A percentile compares a stretch with the other conserved stretches of the same genome.
Evolutionary conservation across 2,797 vertebrate species (phyloP).

Genomic region (Muraenolepis orangiensis): DNA sequence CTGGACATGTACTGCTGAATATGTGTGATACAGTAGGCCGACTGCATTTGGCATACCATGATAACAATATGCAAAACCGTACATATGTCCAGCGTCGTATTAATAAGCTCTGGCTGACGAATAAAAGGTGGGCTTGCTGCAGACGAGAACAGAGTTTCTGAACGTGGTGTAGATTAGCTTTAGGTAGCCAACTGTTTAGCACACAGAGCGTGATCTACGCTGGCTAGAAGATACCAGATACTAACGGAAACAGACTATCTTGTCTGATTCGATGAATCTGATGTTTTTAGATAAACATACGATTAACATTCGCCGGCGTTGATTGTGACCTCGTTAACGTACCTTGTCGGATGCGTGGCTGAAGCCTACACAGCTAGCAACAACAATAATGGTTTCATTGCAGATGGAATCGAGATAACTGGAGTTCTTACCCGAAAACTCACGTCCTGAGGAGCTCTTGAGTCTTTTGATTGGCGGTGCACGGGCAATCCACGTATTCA

Average conservation of each 20-base stretch:
- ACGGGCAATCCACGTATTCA: neutral
- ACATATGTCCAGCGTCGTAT: neutral
- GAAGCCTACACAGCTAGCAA: neutral
- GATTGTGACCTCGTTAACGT: neutral
- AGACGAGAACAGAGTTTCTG: neutral
- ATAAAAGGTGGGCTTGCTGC: no score
- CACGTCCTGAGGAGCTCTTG: slow-evolving; percentile 20
- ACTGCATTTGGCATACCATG: no score
- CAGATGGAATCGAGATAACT: neutral
- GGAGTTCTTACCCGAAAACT: slow-evolving; percentile 45
- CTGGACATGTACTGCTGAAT: no score
- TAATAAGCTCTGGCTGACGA: neutral
- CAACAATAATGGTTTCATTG: slow-evolving; percentile 18
- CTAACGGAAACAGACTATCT: neutral
- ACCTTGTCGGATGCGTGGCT: neutral
- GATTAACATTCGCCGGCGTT: neutral
- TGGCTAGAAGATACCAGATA: neutral
- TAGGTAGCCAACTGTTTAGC: neutral
- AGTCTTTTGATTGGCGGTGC: neutral
- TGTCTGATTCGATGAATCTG: neutral
- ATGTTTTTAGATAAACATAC: neutral
- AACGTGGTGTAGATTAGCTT: neutral
- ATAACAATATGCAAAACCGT: no score
- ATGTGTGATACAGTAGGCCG: no score
- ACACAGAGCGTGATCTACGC: neutral